phyloP scores from a whole-genome alignment of 2,888 invertebrate species.

The Cylloceria caligata region DNA sequence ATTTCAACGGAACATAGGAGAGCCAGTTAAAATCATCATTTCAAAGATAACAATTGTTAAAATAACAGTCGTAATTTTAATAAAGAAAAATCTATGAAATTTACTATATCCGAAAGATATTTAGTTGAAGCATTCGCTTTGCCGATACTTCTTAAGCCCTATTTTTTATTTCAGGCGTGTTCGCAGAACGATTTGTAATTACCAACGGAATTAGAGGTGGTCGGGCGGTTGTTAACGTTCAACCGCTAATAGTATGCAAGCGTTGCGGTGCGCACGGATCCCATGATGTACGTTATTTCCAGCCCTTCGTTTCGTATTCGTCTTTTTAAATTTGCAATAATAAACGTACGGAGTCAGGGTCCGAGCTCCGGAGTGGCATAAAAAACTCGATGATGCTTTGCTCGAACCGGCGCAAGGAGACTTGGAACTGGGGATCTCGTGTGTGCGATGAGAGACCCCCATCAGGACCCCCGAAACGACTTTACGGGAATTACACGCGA shows the following conservation, averaged over 20 bases:
- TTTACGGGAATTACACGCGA: constrained; percentile 84
- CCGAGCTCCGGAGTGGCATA: constrained; percentile 73
- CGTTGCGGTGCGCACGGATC: constrained; percentile 21
- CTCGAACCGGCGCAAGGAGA: constrained; percentile 24
- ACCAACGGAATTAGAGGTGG: constrained; percentile 78
- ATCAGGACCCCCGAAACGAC: constrained; percentile 79
- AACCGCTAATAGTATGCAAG: constrained; percentile 80
- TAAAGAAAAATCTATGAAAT: too few species aligned
- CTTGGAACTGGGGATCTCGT: constrained; percentile 11
- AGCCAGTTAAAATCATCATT: not conserved
- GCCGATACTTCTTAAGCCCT: not conserved
- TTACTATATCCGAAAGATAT: too few species aligned
- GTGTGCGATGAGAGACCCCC: constrained; percentile 62
- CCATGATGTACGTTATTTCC: not conserved
- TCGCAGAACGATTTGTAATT: constrained; percentile 72
- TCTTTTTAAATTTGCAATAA: constrained; percentile 51
- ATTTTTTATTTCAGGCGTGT: not conserved
- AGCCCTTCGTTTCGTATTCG: constrained; percentile 6
- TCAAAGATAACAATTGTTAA: not conserved
- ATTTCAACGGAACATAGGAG: too few species aligned
- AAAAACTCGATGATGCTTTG: constrained; percentile 53
- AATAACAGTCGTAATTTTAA: too few species aligned
- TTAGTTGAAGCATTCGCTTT: too few species aligned
- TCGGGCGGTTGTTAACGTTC: constrained; percentile 79
- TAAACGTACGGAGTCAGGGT: constrained; percentile 61